Evolutionary conservation across 2,113 vertebrate genomes (phyloP).

Genomic region (Accipiter cooperii): DNA sequence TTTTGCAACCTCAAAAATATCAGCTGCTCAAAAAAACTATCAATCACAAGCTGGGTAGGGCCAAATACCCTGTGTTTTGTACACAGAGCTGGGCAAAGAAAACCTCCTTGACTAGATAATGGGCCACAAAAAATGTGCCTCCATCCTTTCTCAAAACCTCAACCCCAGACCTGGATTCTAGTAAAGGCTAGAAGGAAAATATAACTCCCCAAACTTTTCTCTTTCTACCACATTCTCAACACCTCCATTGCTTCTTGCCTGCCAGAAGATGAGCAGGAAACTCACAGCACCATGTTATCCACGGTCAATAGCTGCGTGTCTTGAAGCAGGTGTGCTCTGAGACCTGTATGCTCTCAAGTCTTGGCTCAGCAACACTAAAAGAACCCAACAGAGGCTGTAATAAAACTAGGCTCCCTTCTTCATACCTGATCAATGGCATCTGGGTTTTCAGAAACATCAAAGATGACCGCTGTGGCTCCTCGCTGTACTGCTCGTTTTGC

Average conservation of each 20-base stretch:
- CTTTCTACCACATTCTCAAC: neutral
- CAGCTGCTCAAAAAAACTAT: neutral
- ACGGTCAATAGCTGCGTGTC: neutral
- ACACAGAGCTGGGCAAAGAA: neutral
- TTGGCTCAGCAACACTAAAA: neutral
- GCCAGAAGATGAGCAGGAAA: neutral
- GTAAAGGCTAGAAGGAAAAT: neutral
- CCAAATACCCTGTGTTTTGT: neutral
- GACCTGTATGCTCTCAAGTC: too few relatives aligned
- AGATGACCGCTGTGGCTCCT: slow-evolving; percentile 97
- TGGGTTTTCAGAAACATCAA: slow-evolving; percentile 98
- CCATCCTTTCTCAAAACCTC: neutral
- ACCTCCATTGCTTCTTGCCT: neutral
- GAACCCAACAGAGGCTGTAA: neutral
- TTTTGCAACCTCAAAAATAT: neutral
- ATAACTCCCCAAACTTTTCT: neutral
- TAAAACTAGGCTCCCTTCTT: neutral
- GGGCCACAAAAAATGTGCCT: neutral
- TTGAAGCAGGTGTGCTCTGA: neutral
- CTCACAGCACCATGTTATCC: neutral
- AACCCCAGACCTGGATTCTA: neutral
- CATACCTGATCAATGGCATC: slow-evolving; percentile 97
- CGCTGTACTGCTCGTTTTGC: slow-evolving; percentile 95
- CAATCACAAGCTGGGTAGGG: neutral
- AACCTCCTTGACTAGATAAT: neutral